Evolutionary conservation across 2,888 invertebrate species (phyloP).

Genomic region (Yponomeuta malinellus): DNA sequence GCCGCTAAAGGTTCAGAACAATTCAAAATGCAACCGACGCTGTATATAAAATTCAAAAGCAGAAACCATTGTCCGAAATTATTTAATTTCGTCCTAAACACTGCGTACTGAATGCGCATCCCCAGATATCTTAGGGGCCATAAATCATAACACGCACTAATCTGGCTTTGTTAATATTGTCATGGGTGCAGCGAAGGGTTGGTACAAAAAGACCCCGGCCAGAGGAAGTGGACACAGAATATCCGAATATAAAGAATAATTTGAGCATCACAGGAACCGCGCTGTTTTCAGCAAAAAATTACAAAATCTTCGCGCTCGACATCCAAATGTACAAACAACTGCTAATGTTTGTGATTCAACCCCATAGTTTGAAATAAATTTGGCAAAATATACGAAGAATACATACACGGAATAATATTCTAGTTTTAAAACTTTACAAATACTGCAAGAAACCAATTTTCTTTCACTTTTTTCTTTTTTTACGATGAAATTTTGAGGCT

Average conservation of each 20-base stretch:
- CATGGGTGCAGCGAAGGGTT: slow-evolving; percentile 38
- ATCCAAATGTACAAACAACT: no score
- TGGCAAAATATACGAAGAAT: no score
- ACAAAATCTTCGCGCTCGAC: no score
- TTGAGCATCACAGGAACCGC: neutral
- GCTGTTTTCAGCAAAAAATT: neutral
- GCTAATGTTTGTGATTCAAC: no score
- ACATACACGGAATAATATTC: no score
- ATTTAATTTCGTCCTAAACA: slow-evolving; percentile 10
- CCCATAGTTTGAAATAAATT: no score
- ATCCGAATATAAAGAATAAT: neutral
- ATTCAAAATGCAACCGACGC: neutral
- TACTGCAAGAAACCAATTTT: no score
- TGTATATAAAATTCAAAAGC: neutral
- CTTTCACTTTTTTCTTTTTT: no score
- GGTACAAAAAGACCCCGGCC: slow-evolving; percentile 21
- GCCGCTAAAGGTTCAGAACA: neutral
- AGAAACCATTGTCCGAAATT: neutral
- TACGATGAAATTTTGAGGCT: no score
- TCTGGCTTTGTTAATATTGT: slow-evolving; percentile 64
- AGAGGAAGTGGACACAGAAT: neutral
- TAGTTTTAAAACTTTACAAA: no score
- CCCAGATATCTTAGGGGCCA: slow-evolving; percentile 47
- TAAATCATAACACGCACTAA: slow-evolving; percentile 61
- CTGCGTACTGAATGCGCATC: slow-evolving; percentile 14